phyloP scores from a whole-genome alignment of 2,113 vertebrate species.

The Eidolon helvum region DNA sequence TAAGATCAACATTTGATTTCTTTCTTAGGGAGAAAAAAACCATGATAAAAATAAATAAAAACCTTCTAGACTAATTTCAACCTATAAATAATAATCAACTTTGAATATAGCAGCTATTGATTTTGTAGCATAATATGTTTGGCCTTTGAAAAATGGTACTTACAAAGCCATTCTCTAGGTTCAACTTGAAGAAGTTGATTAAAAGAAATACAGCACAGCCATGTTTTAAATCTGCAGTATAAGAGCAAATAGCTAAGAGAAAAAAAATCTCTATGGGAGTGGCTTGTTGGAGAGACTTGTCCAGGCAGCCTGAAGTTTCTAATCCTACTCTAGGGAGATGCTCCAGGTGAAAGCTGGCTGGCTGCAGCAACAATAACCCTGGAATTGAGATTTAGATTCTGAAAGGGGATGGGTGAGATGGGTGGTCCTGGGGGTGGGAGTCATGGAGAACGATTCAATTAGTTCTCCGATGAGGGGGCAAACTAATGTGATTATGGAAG shows the following conservation, averaged over 20 bases:
- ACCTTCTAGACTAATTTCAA: background rate
- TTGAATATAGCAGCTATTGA: background rate
- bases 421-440: background rate
- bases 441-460: background rate
- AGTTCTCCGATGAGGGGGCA: background rate
- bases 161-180: background rate
- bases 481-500: background rate
- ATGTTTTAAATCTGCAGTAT: background rate
- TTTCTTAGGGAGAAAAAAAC: background rate
- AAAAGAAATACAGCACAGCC: background rate
- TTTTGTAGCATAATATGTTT: background rate
- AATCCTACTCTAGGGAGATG: background rate
- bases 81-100: background rate
- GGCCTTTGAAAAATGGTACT: background rate
- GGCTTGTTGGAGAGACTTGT: background rate
- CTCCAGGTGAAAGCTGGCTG: background rate
- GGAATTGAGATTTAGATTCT: background rate
- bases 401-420: background rate
- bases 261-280: background rate
- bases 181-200: background rate
- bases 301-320: background rate
- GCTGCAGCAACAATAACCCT: background rate
- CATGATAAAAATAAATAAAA: constrained; percentile 15
- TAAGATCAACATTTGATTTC: background rate
- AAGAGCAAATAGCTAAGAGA: background rate